Evolutionary conservation across 2,888 invertebrate species (phyloP).

Genomic region (Mamestra brassicae): DNA sequence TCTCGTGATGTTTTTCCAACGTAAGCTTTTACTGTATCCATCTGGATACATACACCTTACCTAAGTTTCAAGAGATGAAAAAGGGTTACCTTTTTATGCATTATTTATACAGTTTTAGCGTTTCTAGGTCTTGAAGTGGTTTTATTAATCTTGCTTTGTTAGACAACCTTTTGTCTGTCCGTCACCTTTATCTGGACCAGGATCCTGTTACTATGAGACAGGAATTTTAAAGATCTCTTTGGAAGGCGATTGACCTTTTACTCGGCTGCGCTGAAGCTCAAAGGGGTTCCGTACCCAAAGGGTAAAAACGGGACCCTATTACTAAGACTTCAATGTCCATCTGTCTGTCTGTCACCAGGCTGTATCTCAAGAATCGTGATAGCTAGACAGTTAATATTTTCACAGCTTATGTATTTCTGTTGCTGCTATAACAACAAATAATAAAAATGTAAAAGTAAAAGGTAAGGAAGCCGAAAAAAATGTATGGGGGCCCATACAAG

Average conservation of each 20-base stretch:
- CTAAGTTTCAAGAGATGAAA: conserved; percentile 43
- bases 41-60: conserved; percentile 25
- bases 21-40: conserved; percentile 5
- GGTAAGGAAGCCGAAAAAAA: too few species aligned
- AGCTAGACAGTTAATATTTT: too few species aligned
- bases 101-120: conserved; percentile 60
- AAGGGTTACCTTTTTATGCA: conserved; percentile 53
- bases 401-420: too few species aligned
- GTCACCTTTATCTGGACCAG: conserved; percentile 41
- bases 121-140: conserved; percentile 62
- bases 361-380: too few species aligned
- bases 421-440: too few species aligned
- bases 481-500: too few species aligned
- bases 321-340: too few species aligned
- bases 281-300: too few species aligned
- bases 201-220: conserved; percentile 8
- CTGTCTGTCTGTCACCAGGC: too few species aligned
- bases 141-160: conserved; percentile 71
- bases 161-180: conserved; percentile 57
- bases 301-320: too few species aligned
- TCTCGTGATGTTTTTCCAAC: conserved; percentile 22
- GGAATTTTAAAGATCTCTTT: conserved; percentile 15
- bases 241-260: not conserved
- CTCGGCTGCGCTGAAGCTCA: too few species aligned
- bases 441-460: too few species aligned